Evolutionary conservation across 2,113 vertebrate genomes (phyloP).

Genomic region (Aix galericulata): DNA sequence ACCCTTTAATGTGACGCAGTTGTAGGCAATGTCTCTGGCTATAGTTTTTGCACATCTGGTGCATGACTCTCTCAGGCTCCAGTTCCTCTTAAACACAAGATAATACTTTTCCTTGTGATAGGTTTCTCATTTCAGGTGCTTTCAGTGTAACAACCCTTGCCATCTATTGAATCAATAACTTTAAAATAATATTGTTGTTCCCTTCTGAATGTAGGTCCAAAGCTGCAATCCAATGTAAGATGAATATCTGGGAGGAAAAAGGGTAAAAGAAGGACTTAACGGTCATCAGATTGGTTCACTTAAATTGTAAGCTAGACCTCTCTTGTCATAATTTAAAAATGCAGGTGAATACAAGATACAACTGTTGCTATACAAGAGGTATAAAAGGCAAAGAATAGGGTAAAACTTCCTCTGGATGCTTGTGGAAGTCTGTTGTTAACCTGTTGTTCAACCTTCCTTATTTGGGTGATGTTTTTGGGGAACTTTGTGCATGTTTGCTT

Average conservation of each 20-base stretch:
- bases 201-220: conserved; percentile 28
- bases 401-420: neutral
- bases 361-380: neutral
- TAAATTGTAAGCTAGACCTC: neutral
- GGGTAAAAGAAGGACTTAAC: neutral
- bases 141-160: conserved; percentile 37
- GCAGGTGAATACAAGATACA: neutral
- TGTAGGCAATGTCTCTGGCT: neutral
- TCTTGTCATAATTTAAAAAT: neutral
- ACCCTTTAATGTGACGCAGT: neutral
- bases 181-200: conserved; percentile 62
- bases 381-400: neutral
- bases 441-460: neutral
- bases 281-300: neutral
- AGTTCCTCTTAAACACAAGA: neutral
- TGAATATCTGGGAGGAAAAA: neutral
- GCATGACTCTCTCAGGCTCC: neutral
- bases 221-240: conserved; percentile 25
- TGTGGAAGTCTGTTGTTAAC: neutral
- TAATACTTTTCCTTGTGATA: conserved; percentile 41
- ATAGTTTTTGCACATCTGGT: neutral
- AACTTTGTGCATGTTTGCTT: neutral
- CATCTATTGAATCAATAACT: conserved; percentile 67
- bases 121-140: conserved; percentile 56
- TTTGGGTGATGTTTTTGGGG: neutral